These are phyloP conservation scores for Phortica magna DNA, from an alignment of 2,888 invertebrate genomes.

Conservation along the genomic window DNA sequence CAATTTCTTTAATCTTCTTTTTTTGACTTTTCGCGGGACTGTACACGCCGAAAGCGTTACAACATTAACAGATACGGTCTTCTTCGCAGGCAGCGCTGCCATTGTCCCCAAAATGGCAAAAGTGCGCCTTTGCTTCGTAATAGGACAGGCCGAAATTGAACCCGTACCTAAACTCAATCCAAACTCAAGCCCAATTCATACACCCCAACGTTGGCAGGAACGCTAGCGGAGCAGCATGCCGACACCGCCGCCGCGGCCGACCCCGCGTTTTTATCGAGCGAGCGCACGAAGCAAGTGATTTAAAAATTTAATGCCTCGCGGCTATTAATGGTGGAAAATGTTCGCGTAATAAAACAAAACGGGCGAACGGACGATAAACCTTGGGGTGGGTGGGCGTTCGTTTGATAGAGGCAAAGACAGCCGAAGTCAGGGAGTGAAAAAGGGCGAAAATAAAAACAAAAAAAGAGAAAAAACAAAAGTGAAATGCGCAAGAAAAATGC, in stretches of 20 bases:
- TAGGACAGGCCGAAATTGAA: not conserved
- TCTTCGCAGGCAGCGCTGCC: not conserved
- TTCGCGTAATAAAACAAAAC: constrained; percentile 71
- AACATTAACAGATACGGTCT: not conserved
- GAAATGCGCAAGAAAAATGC: constrained; percentile 60
- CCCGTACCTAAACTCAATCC: constrained; percentile 10
- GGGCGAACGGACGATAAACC: not conserved
- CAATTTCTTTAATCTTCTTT: not conserved
- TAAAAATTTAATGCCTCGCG: constrained; percentile 72
- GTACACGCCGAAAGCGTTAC: not conserved
- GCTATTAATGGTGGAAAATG: constrained; percentile 72
- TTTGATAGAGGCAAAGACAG: not conserved
- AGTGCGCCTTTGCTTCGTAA: constrained; percentile 11
- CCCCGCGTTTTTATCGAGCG: not conserved
- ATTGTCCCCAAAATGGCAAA: constrained; percentile 21
- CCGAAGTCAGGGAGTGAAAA: constrained; percentile 30
- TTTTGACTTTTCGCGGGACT: not conserved
- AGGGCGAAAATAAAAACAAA: constrained; percentile 36
- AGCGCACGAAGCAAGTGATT: constrained; percentile 55
- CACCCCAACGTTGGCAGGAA: not conserved
- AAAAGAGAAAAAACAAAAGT: constrained; percentile 43
- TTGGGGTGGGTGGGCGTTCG: constrained; percentile 12
- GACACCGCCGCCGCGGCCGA: too few species aligned
- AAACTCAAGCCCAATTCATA: constrained; percentile 32
- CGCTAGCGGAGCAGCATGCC: not conserved